A percentile compares a stretch with the other conserved stretches of the same genome.
Conservation (phyloP, 2,888 invertebrate genomes). For the Lordiphosa fenestrarum region DNA sequence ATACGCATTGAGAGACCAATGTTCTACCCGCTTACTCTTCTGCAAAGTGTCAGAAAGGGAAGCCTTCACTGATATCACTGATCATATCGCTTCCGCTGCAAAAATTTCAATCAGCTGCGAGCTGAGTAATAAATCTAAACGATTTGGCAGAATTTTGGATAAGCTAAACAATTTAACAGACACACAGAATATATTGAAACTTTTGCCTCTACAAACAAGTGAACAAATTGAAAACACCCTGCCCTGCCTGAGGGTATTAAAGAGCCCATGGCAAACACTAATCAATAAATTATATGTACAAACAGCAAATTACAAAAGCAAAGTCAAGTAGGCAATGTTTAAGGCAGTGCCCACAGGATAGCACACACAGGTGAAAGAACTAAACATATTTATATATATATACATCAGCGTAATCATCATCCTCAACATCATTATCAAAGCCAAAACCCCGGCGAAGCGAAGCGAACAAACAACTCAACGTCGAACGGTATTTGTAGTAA, state of each 20-base stretch:
- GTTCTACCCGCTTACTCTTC: too few species aligned
- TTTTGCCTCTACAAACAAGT: too few species aligned
- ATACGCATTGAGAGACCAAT: too few species aligned
- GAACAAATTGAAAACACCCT: too few species aligned
- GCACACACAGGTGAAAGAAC: slow-evolving; percentile 18
- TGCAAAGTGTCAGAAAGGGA: too few species aligned
- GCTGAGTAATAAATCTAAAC: too few species aligned
- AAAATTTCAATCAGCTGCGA: too few species aligned
- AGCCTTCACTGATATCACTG: too few species aligned
- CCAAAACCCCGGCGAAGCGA: slow-evolving; percentile 35
- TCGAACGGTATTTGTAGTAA: slow-evolving; percentile 77
- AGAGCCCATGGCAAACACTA: slow-evolving; percentile 40
- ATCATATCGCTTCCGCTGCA: too few species aligned
- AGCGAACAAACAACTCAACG: slow-evolving; percentile 20
- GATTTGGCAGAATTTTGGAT: too few species aligned
- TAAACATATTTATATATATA: slow-evolving; percentile 8
- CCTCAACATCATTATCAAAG: slow-evolving; percentile 17
- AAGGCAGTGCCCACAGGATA: slow-evolving; percentile 1
- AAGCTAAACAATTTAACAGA: too few species aligned
- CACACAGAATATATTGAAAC: too few species aligned
- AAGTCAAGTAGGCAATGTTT: slow-evolving; percentile 25
- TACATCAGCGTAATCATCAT: slow-evolving; percentile 20
- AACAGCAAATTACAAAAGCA: slow-evolving; percentile 19
- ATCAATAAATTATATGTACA: slow-evolving; percentile 58
- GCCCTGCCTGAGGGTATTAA: background rate